Base-by-base conservation (phyloP, 2,113 vertebrate genomes). In the Oreochromis tanganicae region DNA sequence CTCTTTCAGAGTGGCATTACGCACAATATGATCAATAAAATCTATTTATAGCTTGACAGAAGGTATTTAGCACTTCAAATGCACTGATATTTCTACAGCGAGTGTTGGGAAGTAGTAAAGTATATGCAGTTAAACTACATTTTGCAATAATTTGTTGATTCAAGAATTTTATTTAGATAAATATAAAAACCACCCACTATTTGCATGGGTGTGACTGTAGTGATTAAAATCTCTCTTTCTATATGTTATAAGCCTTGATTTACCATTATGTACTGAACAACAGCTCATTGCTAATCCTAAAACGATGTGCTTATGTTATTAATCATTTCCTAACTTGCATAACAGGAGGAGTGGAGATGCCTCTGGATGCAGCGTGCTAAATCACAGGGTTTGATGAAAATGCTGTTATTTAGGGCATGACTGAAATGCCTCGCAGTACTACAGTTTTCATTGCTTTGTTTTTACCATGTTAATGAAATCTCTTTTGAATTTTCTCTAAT, bases 311-410 rank as follows among this genome's bases (percentile, higher is more conserved):
- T 89, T 89, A 11, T 63, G 82, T 80, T 81, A 82, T 91, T 48
- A 91, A 90, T 91, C 46, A 90, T 86, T 75, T 16, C 61, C 59
- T 48, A 80, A 85, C 36, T 87, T 75, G 82, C 14, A 57, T 71
- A 87, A 92, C 78, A 73, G 79, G 43, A 73, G 11, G 43, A 82
- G 41, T 68, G 43, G 48, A 48, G 81, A 14, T 78, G 48, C 87
- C 56, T 86, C 50, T 50, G 41, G 83, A 38, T 21, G 4, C 85
- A n/a, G 9, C 7, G 10, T 29, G 34, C 88, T 81, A 79, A 90
- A 73, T 56, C 56, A 24, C 56, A 14, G 83, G 63, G 54, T 38
- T 87, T 5, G 7, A 87, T 83, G 61, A 73, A 87, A 84, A 79
- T 32, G 34, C 73, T 61, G 63, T 68, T 87, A 85, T 89, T 86